Base-by-base conservation (phyloP, 1,140 invertebrate genomes). In the Carposina sasakii region DNA sequence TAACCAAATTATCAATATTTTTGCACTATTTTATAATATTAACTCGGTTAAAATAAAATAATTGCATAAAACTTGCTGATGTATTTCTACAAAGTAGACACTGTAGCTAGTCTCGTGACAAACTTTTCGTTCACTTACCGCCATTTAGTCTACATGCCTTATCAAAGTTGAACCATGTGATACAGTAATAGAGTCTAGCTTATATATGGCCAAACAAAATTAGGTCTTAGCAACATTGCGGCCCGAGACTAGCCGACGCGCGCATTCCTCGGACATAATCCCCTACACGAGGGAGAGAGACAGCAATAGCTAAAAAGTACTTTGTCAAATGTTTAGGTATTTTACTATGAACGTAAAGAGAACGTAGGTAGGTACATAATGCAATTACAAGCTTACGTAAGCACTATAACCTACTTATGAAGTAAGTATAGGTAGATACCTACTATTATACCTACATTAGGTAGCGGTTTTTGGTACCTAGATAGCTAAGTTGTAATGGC, bases 251-350 rank as follows among this genome's bases (percentile, higher is more conserved):
- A 70, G 68, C 60, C 76, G 76, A 79, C 76, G 79, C 76, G 75
- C 79, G 76, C 79, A 81, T 83, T 83, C 79, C 77, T 66, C 53
- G 71, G 72, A 77, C 74, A 79, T 82, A 79, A 77, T 83, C 63
- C 67, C 66, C 67, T 57, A 55, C 63, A 67, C 44, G 77, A 72
- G 71, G 57, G 70, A 83, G 60, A 62, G 72, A 76, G 79, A 83
- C 40, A 56, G 71, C 57, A 54, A 56, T 63, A 81, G 64, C 62
- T 76, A 81, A 83, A 83, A 83, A 81, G 74, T 79, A 75, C 67
- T 74, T n/a, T 81, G 73, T 82, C 76, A 82, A 82, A 83, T 83
- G 75, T 83, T 83, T 83, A 83, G 79, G 79, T 82, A 82, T 81
- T 81, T 78, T 81, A 81, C 75, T 83, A 81, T 75, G 67, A 67